A percentile compares a stretch with the other conserved stretches of the same genome.
These are phyloP conservation scores for Poecilobothrus nobilitatus DNA, from an alignment of 2,888 invertebrate genomes.

Conservation along the genomic window DNA sequence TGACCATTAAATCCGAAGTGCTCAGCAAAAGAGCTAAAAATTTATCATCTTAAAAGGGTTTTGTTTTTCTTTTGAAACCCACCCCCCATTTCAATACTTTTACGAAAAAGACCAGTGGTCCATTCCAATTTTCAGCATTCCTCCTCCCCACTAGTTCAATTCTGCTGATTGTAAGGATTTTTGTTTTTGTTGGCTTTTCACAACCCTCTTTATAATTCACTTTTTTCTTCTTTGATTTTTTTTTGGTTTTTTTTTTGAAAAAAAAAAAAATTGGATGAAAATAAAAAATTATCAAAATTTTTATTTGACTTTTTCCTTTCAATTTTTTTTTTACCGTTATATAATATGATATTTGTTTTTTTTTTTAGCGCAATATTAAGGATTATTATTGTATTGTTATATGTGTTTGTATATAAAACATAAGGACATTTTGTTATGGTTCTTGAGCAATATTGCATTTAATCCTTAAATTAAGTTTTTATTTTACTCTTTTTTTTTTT, in stretches of 20 bases:
- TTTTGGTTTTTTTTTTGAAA: neutral
- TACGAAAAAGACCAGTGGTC: too few relatives aligned
- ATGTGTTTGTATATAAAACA: neutral
- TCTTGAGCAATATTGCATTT: constrained; percentile 4
- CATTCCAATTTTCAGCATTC: too few relatives aligned
- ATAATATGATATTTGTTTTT: neutral
- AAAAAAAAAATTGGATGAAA: neutral
- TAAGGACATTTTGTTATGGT: neutral
- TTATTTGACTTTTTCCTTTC: too few relatives aligned
- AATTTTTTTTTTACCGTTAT: neutral
- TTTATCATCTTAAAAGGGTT: constrained; percentile 5
- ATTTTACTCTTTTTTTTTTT: neutral
- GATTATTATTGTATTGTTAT: neutral
- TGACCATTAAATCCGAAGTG: constrained; percentile 1
- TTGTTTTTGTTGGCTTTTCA: neutral
- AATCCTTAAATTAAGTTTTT: constrained; percentile 1
- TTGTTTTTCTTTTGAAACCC: neutral
- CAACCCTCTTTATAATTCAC: neutral
- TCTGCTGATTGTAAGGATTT: neutral
- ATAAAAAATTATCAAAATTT: constrained; percentile 1
- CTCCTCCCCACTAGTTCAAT: neutral
- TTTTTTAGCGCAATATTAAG: neutral
- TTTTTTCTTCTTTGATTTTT: too few relatives aligned
- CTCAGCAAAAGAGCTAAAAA: constrained; percentile 5
- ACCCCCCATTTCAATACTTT: neutral